Evolutionary conservation across 2,113 vertebrate genomes (phyloP).

Genomic region (Arothron firmamentum): DNA sequence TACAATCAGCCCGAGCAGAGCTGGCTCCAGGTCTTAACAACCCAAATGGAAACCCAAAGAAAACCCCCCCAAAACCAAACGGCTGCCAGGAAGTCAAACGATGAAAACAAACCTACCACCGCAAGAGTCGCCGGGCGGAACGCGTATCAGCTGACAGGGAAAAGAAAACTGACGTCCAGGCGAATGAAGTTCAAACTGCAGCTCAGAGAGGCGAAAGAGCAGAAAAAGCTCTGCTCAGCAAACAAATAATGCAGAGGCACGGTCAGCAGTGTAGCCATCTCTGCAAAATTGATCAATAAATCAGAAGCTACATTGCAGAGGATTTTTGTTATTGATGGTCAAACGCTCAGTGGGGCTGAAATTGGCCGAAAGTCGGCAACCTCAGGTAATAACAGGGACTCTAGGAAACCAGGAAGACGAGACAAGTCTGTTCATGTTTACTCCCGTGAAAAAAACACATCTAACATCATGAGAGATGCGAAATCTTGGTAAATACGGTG

Average conservation of each 20-base stretch:
- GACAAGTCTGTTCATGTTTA: too few species aligned
- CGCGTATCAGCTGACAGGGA: not conserved
- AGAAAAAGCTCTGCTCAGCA: too few species aligned
- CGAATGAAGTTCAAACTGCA: not conserved
- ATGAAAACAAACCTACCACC: not conserved
- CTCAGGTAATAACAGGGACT: too few species aligned
- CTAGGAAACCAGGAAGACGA: too few species aligned
- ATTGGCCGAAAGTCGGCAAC: too few species aligned
- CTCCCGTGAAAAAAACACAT: not conserved
- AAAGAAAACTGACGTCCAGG: not conserved
- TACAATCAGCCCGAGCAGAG: not conserved
- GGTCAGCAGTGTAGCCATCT: too few species aligned
- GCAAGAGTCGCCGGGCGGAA: not conserved
- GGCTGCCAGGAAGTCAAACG: not conserved
- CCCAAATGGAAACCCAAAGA: not conserved
- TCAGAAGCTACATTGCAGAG: too few species aligned
- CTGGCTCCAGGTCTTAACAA: not conserved
- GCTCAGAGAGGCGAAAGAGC: not conserved
- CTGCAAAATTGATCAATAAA: too few species aligned
- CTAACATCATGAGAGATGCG: not conserved
- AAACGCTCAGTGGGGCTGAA: too few species aligned
- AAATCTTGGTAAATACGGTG: conserved; percentile 22
- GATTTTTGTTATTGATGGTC: too few species aligned
- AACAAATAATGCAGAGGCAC: too few species aligned
- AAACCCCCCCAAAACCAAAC: not conserved